Evolutionary conservation across 1,140 invertebrate genomes (phyloP).

Genomic region (Danaus plexippus): DNA sequence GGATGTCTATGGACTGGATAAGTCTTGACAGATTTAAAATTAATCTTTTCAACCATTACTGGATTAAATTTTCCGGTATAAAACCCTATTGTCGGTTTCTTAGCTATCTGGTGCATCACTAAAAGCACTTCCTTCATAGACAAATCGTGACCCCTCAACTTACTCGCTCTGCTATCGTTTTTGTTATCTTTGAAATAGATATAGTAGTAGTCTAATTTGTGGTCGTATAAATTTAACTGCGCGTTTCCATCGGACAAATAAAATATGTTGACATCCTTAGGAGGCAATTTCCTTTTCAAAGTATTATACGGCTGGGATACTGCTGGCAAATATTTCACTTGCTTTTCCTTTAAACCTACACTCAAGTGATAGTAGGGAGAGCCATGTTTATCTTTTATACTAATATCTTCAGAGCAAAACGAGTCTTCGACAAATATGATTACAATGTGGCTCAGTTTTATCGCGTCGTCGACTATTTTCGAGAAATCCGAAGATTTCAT

Average conservation of each 20-base stretch:
- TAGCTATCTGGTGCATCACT: slow-evolving; percentile 22
- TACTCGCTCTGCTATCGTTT: slow-evolving; percentile 27
- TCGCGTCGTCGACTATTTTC: slow-evolving; percentile 32
- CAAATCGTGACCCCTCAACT: slow-evolving; percentile 38
- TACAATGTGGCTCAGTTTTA: slow-evolving; percentile 30
- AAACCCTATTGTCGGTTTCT: slow-evolving; percentile 34
- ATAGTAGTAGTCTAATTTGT: slow-evolving; percentile 36
- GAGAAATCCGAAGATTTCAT: slow-evolving; percentile 27
- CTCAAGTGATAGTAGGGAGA: slow-evolving; percentile 35
- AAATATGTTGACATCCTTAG: slow-evolving; percentile 28
- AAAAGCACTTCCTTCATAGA: slow-evolving; percentile 40
- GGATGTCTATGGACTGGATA: slow-evolving; percentile 9
- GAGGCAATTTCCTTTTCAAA: slow-evolving; percentile 30
- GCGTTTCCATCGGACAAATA: slow-evolving; percentile 25
- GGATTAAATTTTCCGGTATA: slow-evolving; percentile 50
- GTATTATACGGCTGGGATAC: slow-evolving; percentile 36
- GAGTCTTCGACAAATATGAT: slow-evolving; percentile 46
- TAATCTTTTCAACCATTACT: slow-evolving; percentile 23
- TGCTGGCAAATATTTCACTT: slow-evolving; percentile 36
- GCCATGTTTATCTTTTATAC: slow-evolving; percentile 33
- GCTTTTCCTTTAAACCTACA: slow-evolving; percentile 25
- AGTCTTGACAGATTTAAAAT: slow-evolving; percentile 18
- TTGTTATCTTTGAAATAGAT: slow-evolving; percentile 40
- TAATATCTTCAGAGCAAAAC: slow-evolving; percentile 42
- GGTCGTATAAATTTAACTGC: slow-evolving; percentile 33